Evolutionary conservation across 2,888 invertebrate genomes (phyloP), one percentile per base, ranked within the genome.

Genomic region (Nudaria mundana): DNA sequence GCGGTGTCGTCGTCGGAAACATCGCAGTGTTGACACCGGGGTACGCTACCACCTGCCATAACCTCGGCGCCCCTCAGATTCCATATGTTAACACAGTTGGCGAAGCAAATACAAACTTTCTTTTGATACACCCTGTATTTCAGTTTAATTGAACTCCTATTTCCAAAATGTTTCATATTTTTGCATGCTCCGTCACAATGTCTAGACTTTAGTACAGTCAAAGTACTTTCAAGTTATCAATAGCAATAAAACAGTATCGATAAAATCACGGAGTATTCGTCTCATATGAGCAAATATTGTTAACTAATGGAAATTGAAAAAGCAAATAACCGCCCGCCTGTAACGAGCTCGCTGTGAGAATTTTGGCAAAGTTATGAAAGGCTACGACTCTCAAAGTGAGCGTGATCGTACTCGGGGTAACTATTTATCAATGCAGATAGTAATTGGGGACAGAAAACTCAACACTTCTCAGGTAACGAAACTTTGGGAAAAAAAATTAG

Each of bases 221-320:
- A n/a, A n/a, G 2, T 1, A 22, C 12, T 14, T 14, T 4, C 2
- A 32, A 32, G 14, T 10, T 5, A 43, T 35, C 37, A n/a, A 23
- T 23, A 16, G 25, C 30, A 48, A 50, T 35, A 44, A 33, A 44
- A 48, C 26, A 40, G 15, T 30, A 47, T 48, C 48, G 40, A 45
- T 42, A 34, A 46, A 62, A 58, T 60, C 54, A 41, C 47, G 22
- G 31, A 38, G 18, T 14, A 35, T 33, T 55, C 45, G 34, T 55
- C 54, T 53, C 48, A 56, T 44, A 53, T 37, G 46, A 46, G 14
- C 40, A 43, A 48, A 53, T 54, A 63, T 53, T 55, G 55, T 56
- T 64, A 58, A 58, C 39, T 38, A 24, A 52, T 54, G 60, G 56
- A 66, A 68, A 69, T 71, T 62, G 56, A 62, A 62, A 67, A 68